Base-by-base conservation (phyloP, 2,113 vertebrate species). In the Galeopterus variegatus region DNA sequence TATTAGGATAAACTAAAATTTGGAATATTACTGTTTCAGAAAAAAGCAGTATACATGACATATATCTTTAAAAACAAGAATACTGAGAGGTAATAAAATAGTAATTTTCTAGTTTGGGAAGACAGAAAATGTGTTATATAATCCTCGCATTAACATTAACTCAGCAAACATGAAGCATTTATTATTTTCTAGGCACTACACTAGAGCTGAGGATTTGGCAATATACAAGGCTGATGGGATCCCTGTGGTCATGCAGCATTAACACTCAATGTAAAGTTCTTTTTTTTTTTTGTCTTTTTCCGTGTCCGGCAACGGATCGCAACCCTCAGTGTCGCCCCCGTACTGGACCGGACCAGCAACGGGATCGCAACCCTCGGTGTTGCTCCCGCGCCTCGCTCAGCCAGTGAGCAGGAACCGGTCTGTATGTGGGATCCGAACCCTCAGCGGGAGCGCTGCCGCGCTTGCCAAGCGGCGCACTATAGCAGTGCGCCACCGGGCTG, bases 1-100 rank as follows among this genome's bases (percentile, higher is more conserved):
- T 82, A 28, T 75, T 92, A 58, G 58, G 18, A 82, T 17, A 95
- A 65, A 88, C 28, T 81, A 73, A 88, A 92, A 60, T 36, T 13
- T 0, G 14, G 58, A 11, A 58, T 73, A 75, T 82, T 82, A 82
- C 41, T 60, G 10, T 28, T 80, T 88, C 60, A 67, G 64, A 73
- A 75, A 56, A 70, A 58, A 50, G n/a, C 3, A 67, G 5, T 80
- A 18, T 33, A 48, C n/a, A 26, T 85, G 24, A 56, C 56, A 45
- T 26, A 50, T 73, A 36, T 80, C 54, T 96, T 90, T 52, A 85
- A 93, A 82, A 90, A n/a, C 31, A 56, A 50, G 15, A 73, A 21
- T 96, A n/a, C 4, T 91, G 48, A 82, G 19, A 93, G 33, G 17
- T 33, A 84, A 77, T 70, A 11, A 9, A 77, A 70, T 70, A 65